Evolutionary conservation across 2,888 invertebrate species (phyloP), one percentile per base, ranked within the genome.

Genomic region (Spisula solida): DNA sequence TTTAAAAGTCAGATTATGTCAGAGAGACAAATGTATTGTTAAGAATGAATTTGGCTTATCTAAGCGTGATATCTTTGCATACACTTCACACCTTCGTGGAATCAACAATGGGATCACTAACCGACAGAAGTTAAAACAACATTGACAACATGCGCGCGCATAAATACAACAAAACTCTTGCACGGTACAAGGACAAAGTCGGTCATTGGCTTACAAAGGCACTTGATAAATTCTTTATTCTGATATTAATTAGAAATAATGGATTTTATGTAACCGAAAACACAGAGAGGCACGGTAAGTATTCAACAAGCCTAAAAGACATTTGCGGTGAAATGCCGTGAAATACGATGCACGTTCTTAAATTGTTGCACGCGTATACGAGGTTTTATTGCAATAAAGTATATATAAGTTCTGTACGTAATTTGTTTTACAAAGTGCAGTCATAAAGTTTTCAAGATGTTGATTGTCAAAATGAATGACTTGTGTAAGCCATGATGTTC

Each of bases 361-460:
- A 79, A 85, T 78, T 75, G 55, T 25, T 79, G 41, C 85, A 85
- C 85, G 85, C 85, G 85, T 56, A 78, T 79, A 79, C 56, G 51
- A 85, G 51, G n/a, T 56, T 79, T 79, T 85, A 85, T 78, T 78
- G 31, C 85, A 79, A 31, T 12, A 85, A 79, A 85, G 78, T 34
- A 31, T 75, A 41, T 25, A 75, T 31, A 75, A n/a, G 56, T 78
- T 85, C 85, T 79, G 79, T 25, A 79, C 34, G 25, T 25, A 78
- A 85, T 85, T 85, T 79, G 85, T 85, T 85, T 79, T 78, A 85
- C 85, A 79, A 85, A 79, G 78, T 85, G 75, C 85, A 85, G 41
- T 34, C 79, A 34, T 85, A 56, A 85, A 85, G 34, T 41, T 41
- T 85, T 85, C 79, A 85, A 85, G 85, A 85, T 85, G 85, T 78